Conservation (phyloP, 2,888 invertebrate genomes). For the Blastobasis lacticolella region DNA sequence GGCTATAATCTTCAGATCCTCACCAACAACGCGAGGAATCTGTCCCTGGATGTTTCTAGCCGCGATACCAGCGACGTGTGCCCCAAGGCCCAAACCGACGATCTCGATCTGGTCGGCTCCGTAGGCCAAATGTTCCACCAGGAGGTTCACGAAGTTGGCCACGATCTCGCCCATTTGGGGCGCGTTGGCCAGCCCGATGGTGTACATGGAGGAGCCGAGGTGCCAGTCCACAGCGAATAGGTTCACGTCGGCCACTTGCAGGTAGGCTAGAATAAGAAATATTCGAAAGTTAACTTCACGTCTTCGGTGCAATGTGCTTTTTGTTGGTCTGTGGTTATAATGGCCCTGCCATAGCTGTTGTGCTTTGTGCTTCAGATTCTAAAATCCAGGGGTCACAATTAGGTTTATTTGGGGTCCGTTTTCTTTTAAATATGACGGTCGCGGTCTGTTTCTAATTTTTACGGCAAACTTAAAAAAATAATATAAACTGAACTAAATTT, state of each 20-base stretch:
- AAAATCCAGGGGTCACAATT: too few relatives aligned
- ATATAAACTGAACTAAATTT: too few relatives aligned
- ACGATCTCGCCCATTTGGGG: slow-evolving; percentile 43
- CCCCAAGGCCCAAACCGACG: slow-evolving; percentile 39
- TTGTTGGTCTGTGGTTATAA: neutral
- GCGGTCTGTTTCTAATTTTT: too few relatives aligned
- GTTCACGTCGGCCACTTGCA: slow-evolving; percentile 40
- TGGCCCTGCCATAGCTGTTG: neutral
- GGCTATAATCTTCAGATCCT: slow-evolving; percentile 7
- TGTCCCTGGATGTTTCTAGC: slow-evolving; percentile 33
- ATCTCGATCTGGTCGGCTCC: neutral
- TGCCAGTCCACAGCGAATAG: slow-evolving; percentile 63
- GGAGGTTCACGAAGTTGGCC: slow-evolving; percentile 52
- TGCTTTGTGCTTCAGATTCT: too few relatives aligned
- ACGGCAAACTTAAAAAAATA: too few relatives aligned
- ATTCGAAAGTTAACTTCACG: neutral
- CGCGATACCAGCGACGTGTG: slow-evolving; percentile 61
- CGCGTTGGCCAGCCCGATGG: slow-evolving; percentile 45
- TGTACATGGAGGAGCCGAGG: slow-evolving; percentile 30
- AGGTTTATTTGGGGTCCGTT: too few relatives aligned
- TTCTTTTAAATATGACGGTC: too few relatives aligned
- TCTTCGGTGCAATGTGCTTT: neutral
- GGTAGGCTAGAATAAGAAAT: neutral
- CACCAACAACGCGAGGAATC: slow-evolving; percentile 51
- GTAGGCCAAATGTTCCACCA: slow-evolving; percentile 15